Evolutionary conservation across 92 coral and sea anemone species (phyloP).

Genomic region (Zoanthus gigantus): DNA sequence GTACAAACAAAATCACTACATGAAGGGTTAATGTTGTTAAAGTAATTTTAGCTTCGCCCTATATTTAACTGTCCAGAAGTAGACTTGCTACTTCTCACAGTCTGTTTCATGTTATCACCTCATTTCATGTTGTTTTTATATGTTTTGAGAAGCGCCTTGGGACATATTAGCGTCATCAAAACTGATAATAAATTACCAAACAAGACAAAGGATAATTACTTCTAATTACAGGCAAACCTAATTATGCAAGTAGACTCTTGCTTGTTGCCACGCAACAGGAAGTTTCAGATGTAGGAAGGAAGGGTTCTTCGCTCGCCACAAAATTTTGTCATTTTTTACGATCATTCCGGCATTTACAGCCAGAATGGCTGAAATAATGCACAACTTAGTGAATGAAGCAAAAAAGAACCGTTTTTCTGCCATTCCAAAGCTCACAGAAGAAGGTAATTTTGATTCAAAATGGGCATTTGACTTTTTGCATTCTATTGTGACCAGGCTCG

Average conservation of each 20-base stretch:
- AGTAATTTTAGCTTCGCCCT: too few species aligned
- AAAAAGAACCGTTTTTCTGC: conserved; percentile 92
- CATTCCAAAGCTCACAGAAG: conserved; percentile 94
- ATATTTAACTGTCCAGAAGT: too few species aligned
- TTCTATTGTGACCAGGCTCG: background rate
- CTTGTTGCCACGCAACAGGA: conserved; percentile 48
- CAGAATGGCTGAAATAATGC: conserved; percentile 94
- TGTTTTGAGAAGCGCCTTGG: background rate
- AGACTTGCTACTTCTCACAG: too few species aligned
- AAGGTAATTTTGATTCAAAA: conserved; percentile 69
- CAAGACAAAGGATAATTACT: conserved; percentile 41
- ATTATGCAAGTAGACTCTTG: conserved; percentile 37
- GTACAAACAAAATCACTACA: too few species aligned
- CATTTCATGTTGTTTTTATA: background rate
- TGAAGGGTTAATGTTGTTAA: too few species aligned
- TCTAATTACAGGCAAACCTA: conserved; percentile 15
- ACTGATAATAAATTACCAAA: conserved; percentile 39
- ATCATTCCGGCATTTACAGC: conserved; percentile 45
- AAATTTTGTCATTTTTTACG: background rate
- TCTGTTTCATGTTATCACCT: background rate
- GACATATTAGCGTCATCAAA: background rate
- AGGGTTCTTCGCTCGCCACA: conserved; percentile 4
- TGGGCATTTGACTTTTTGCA: conserved; percentile 12
- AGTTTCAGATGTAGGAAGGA: conserved; percentile 34
- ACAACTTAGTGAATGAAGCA: conserved; percentile 87